Conservation (phyloP, 2,888 invertebrate genomes). For the Epicampocera succincta region DNA sequence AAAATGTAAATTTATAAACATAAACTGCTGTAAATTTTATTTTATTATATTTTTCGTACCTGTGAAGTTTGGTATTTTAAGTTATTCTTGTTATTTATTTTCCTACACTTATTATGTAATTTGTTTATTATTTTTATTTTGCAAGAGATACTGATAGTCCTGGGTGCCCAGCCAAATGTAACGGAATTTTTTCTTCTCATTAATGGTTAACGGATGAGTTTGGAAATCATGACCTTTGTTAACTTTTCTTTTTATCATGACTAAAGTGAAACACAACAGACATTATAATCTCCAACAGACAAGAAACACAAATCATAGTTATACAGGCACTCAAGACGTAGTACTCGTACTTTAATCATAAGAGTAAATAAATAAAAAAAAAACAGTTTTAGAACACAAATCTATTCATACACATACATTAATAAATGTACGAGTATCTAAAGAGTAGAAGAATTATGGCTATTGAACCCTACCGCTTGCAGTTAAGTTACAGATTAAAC, state of each 20-base stretch:
- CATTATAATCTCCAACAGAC: background rate
- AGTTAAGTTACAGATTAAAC: constrained; percentile 34
- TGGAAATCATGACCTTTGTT: constrained; percentile 37
- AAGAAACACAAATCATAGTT: background rate
- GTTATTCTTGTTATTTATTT: too few species aligned
- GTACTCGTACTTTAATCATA: constrained; percentile 39
- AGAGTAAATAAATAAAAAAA: background rate
- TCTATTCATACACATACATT: background rate
- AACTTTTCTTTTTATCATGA: constrained; percentile 35
- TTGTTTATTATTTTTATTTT: too few species aligned
- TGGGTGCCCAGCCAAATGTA: too few species aligned
- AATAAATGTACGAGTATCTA: constrained; percentile 7
- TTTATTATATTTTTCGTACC: too few species aligned
- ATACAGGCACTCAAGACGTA: background rate
- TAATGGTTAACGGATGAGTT: background rate
- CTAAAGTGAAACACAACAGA: too few species aligned
- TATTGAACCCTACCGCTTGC: constrained; percentile 31
- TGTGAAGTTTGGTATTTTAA: too few species aligned
- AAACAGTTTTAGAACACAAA: background rate
- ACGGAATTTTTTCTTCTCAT: too few species aligned
- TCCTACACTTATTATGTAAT: too few species aligned
- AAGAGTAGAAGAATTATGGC: constrained; percentile 25
- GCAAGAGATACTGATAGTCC: too few species aligned
- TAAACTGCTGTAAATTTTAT: too few species aligned
- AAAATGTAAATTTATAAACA: too few species aligned